These are phyloP conservation scores for Rhynchonycteris naso DNA, from an alignment of 2,797 vertebrate species.

Conservation along the genomic window DNA sequence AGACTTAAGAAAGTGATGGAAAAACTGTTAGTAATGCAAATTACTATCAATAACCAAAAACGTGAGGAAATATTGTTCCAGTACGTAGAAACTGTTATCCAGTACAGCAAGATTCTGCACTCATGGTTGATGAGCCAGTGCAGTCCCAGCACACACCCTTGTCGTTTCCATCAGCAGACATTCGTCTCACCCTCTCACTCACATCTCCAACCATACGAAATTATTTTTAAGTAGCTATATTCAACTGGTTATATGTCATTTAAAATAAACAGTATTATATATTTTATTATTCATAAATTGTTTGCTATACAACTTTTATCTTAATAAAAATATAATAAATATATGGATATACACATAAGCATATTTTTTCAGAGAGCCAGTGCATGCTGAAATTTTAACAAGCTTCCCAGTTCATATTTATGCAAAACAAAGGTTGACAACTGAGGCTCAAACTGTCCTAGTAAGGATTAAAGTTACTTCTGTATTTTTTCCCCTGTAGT, in stretches of 20 bases:
- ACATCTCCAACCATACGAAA: neutral
- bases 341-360: neutral
- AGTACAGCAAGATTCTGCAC: neutral
- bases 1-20: neutral
- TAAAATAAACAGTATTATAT: neutral
- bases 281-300: neutral
- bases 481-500: neutral
- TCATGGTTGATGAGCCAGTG: neutral
- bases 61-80: neutral
- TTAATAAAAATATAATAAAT: neutral
- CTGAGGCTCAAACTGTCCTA: neutral
- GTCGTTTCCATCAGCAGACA: neutral
- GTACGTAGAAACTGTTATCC: neutral
- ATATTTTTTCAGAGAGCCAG: neutral
- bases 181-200: neutral
- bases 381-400: conserved; percentile 47
- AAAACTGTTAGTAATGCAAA: neutral
- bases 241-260: neutral
- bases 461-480: neutral
- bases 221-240: neutral
- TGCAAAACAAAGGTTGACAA: neutral
- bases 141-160: neutral
- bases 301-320: neutral
- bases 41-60: neutral
- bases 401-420: neutral